Evolutionary conservation across 2,888 invertebrate species (phyloP), one percentile per base, ranked within the genome.

Genomic region (Leucoptera coffeella): DNA sequence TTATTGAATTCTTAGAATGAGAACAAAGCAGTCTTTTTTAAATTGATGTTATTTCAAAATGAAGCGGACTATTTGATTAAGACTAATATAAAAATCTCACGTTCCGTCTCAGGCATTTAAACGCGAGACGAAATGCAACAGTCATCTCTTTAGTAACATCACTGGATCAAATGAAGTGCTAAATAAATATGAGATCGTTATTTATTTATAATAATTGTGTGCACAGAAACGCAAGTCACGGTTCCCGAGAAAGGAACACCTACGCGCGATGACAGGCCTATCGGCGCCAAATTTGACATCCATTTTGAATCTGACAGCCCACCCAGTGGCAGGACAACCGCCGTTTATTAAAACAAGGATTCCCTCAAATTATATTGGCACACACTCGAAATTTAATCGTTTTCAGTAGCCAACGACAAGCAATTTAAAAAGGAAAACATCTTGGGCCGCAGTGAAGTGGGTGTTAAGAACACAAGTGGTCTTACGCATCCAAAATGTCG

Each of bases 161-260:
- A 45, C 49, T 50, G 51, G 44, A 50, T 48, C 55, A 58, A 64
- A 65, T 64, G 62, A 65, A 65, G 62, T 57, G 59, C 50, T 62
- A 55, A 62, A 58, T 59, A 64, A 69, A 65, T 50, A 65, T 35
- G 52, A 52, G 50, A 47, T 46, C 43, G 43, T 45, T 53, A 51
- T 58, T 62, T 64, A 61, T 61, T 61, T 58, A 60, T 55, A 50
- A 59, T 65, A 62, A 65, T 64, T 62, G 55, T 53, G 45, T 43
- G 32, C 28, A 19, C 20, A 28, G 45, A 45, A 43, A 42, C 39
- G 49, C 60, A 38, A 58, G 67, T 69, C 67, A 69, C 54, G 47
- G 37, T 67, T 64, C 60, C 41, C 43, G 45, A 56, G 54, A 69
- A 55, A 37, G 50, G 64, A 64, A 64, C 65, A 61, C 67, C 67